phyloP scores from a whole-genome alignment of 2,888 invertebrate species.

The Sminthurides aquaticus region DNA sequence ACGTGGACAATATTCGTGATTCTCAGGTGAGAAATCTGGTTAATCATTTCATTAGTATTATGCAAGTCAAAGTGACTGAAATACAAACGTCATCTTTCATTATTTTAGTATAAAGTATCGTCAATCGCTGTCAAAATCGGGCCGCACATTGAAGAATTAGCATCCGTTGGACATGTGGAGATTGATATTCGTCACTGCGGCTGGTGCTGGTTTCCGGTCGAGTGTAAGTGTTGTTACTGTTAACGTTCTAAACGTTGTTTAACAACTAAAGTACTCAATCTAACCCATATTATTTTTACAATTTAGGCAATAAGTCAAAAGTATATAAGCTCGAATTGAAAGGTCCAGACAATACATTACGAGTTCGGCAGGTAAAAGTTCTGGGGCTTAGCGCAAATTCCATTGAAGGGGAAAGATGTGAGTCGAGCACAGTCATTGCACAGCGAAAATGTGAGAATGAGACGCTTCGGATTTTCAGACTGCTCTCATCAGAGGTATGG shows the following conservation, averaged over 20 bases:
- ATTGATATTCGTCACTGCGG: conserved; percentile 76
- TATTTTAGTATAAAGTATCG: conserved; percentile 76
- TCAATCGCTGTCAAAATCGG: conserved; percentile 78
- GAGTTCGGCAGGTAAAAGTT: conserved; percentile 74
- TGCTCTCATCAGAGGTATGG: conserved; percentile 76
- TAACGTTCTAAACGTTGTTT: too few relatives aligned
- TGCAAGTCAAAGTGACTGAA: too few relatives aligned
- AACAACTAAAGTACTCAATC: background rate
- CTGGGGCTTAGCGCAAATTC: conserved; percentile 52
- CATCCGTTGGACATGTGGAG: conserved; percentile 72
- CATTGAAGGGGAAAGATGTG: conserved; percentile 51
- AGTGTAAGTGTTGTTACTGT: conserved; percentile 52
- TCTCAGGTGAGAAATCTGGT: conserved; percentile 42
- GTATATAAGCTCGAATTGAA: conserved; percentile 74
- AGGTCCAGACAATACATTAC: conserved; percentile 81
- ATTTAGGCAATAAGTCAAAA: conserved; percentile 45
- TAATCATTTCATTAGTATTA: too few relatives aligned
- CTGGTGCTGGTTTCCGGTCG: conserved; percentile 82
- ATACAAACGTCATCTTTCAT: too few relatives aligned
- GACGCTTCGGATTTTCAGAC: conserved; percentile 81
- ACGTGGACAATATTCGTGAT: conserved; percentile 90
- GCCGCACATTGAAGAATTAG: conserved; percentile 69
- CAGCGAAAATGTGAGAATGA: conserved; percentile 84
- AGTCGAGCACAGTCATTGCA: conserved; percentile 56
- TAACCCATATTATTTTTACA: conserved; percentile 1